Evolutionary conservation across 2,888 invertebrate species (phyloP).

Genomic region (Xanthorhoe designata): DNA sequence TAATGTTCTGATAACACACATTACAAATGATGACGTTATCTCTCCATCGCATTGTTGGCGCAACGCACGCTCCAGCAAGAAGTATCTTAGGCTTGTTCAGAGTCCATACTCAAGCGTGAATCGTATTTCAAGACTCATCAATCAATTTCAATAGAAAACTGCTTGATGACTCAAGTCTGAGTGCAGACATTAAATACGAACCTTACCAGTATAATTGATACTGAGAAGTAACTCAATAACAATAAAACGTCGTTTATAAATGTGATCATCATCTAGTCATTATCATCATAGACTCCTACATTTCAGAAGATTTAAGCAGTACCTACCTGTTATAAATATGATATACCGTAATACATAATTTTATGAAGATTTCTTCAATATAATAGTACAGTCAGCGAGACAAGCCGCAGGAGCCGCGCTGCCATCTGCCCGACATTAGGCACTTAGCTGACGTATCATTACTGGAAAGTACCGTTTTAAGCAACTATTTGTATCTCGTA

Average conservation of each 20-base stretch:
- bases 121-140: background rate
- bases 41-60: slow-evolving; percentile 18
- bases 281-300: too few species aligned
- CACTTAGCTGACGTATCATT: background rate
- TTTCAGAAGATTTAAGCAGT: too few species aligned
- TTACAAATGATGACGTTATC: slow-evolving; percentile 20
- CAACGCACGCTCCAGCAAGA: background rate
- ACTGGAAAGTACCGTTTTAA: background rate
- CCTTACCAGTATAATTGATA: too few species aligned
- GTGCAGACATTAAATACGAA: too few species aligned
- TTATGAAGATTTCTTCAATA: background rate
- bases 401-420: background rate
- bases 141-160: too few species aligned
- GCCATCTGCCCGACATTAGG: background rate
- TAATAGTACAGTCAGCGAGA: background rate
- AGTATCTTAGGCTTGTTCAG: background rate
- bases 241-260: too few species aligned
- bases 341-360: background rate
- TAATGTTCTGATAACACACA: slow-evolving; percentile 14
- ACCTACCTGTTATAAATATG: too few species aligned
- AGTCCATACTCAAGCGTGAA: too few species aligned
- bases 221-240: too few species aligned
- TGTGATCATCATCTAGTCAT: too few species aligned
- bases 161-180: too few species aligned
- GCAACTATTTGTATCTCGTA: background rate